Base-by-base conservation (phyloP, 2,888 invertebrate genomes). In the Papilio gigon region DNA sequence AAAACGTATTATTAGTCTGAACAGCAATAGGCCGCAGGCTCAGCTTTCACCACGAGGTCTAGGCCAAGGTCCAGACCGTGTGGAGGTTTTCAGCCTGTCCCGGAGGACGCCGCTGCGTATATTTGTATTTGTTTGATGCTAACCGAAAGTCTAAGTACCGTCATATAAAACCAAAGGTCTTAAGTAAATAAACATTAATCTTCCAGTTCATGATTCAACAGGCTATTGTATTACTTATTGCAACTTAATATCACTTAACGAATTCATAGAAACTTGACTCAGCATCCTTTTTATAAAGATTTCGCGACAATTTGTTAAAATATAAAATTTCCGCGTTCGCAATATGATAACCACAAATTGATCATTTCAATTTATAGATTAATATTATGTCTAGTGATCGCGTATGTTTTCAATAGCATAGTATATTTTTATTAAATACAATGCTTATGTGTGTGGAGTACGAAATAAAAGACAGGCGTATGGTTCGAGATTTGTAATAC, bases 261-360 rank as follows among this genome's bases (percentile, higher is more conserved):
- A 53, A 2, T 50, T 25, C 25, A 2, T n/a, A n/a, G 30, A 53
- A 53, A 17, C 9, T 30, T 53, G 53, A 53, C 3, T 53, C 53
- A 53, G 53, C 25, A 53, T n/a, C 30, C 30, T 53, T 53, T 30
- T 53, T 30, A 53, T 25, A 14, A 59, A 47, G 58, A 58, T 30
- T 59, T 65, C 65, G 25, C 65, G 17, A 59, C 44, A n/a, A 42
- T 20, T 44, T 60, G 47, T 20, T 47, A 59, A 9, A 58, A 47
- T 27, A 17, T 8, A n/a, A 53, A 12, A 12, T 35, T 66, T 47
- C 44, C 59, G 66, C 60, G 11, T 35, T 37, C 8, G 8, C 17
- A 47, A 35, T 2, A 35, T 11, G n/a, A 4, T 37, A 50, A 63
- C 50, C 63, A 37, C 33, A 50, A 20, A 50, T 33, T n/a, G 30